phyloP scores from a whole-genome alignment of 2,797 vertebrate genomes.

The Gastrophryne carolinensis region DNA sequence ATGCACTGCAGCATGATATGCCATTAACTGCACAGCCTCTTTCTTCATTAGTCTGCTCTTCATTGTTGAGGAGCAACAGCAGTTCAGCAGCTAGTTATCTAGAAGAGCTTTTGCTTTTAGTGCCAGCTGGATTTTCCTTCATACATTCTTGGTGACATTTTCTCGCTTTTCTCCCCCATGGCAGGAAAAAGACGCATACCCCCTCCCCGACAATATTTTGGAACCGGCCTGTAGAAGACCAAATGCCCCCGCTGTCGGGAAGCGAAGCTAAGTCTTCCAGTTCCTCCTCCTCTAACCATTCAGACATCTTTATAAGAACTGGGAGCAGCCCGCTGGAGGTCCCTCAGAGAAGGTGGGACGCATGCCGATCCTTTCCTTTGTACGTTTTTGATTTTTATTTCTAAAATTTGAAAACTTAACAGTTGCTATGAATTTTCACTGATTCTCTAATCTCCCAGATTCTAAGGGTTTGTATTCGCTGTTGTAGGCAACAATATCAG shows the following conservation, averaged over 20 bases:
- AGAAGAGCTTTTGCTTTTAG: too few species aligned
- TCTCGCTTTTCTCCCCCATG: background rate
- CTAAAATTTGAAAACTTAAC: background rate
- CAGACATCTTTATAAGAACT: conserved; percentile 78
- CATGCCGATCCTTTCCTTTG: background rate
- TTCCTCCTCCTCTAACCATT: conserved; percentile 93
- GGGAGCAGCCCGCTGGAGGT: conserved; percentile 96
- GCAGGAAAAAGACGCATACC: conserved; percentile 83
- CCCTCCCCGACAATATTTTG: conserved; percentile 84
- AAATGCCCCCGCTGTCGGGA: conserved; percentile 66
- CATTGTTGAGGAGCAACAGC: background rate
- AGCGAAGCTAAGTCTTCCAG: conserved; percentile 85
- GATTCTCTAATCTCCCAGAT: too few species aligned
- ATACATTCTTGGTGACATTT: too few species aligned
- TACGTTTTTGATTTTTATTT: background rate
- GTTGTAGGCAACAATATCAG: too few species aligned
- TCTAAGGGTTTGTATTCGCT: too few species aligned
- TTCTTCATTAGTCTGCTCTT: too few species aligned
- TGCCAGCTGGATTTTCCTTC: too few species aligned
- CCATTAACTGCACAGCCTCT: too few species aligned
- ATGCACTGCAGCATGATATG: too few species aligned
- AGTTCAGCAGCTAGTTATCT: background rate
- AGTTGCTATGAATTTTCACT: too few species aligned
- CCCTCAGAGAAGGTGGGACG: conserved; percentile 74
- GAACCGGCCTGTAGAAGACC: conserved; percentile 81